Evolutionary conservation across 2,797 vertebrate species (phyloP), one percentile per base, ranked within the genome.

Genomic region (Muscicapa comitata): DNA sequence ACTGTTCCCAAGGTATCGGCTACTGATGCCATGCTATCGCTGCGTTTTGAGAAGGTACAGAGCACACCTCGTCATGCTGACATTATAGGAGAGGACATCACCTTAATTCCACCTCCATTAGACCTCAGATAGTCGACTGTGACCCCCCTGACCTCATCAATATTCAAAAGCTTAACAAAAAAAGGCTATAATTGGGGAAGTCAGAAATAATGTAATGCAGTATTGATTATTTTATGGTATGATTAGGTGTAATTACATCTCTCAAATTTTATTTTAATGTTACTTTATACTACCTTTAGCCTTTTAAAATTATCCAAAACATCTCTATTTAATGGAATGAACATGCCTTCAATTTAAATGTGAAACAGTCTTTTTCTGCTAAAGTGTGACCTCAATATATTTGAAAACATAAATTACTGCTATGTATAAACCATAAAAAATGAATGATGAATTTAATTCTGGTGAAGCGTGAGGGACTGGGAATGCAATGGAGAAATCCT

Each of bases 191-290:
- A 98, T 98, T 92, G 93, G 96, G 96, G 95, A 98, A 98, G 97
- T 98, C 98, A 98, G 98, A 98, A 98, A 98, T 98, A 98, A 98
- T 98, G 97, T 97, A 98, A 98, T 98, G 97, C 97, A 91, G 97
- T 98, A 98, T 98, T 98, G 98, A 98, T 98, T 98, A 98, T 98
- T 98, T 98, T 98, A 98, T 98, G 97, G 98, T 97, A 98, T 93
- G 97, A 98, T 98, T 98, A 98, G 97, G 97, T 97, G 98, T 98
- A 98, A 98, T 98, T 98, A 98, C 98, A 98, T 98, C 97, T 98
- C 98, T 98, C 97, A 98, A 98, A 98, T 98, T 98, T 98, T 98
- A 98, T 98, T 98, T 98, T 98, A 98, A 98, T 98, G 97, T 97
- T 98, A 97, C 98, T 98, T 98, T 98, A 97, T 97, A 98, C 98